These are phyloP conservation scores for Dolichopus griseipennis DNA, from an alignment of 2,888 invertebrate genomes.

Conservation along the genomic window DNA sequence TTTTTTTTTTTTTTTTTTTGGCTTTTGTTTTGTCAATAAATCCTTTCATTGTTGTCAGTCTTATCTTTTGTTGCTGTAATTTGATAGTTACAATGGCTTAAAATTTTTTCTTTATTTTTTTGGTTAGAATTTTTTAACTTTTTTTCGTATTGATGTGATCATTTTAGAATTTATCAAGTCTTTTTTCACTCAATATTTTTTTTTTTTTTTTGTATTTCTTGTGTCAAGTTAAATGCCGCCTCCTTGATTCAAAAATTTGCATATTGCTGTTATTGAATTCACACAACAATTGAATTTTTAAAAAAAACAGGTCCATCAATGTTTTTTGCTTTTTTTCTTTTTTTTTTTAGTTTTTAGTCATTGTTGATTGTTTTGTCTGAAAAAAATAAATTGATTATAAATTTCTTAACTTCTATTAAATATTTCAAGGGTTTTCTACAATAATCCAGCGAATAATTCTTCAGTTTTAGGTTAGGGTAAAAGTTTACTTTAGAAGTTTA, in stretches of 20 bases:
- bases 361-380: no score
- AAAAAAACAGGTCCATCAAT: no score
- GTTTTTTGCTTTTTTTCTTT: no score
- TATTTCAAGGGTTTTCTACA: no score
- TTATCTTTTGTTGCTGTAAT: not conserved
- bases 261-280: not conserved
- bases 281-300: not conserved
- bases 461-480: no score
- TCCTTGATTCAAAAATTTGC: not conserved
- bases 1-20: not conserved
- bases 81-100: not conserved
- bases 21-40: constrained; percentile 1
- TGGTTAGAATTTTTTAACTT: no score
- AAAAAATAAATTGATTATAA: no score
- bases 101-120: no score
- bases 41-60: not conserved
- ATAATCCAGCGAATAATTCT: no score
- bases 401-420: no score
- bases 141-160: not conserved
- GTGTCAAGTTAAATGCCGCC: not conserved
- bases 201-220: not conserved
- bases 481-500: no score
- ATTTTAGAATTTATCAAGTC: not conserved
- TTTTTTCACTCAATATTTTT: not conserved
- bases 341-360: no score